Evolutionary conservation across 2,797 vertebrate species (phyloP), one percentile per base, ranked within the genome.

Genomic region (Leuciscus waleckii): DNA sequence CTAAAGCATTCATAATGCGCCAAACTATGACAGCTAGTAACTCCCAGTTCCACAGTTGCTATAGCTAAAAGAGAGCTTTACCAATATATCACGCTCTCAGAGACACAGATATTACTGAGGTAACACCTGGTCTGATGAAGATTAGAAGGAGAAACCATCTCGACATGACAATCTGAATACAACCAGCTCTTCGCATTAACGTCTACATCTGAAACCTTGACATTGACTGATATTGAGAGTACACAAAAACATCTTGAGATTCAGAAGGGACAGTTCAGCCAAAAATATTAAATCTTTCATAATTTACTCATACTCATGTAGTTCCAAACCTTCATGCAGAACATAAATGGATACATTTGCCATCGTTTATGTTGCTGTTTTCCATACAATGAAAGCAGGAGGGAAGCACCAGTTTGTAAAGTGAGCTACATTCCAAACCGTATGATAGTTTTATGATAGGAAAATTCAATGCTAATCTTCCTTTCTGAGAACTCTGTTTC

Each of bases 111-210:
- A 85, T 84, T 82, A 75, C 68, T 26, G 46, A 37, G 14, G 51
- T n/a, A 88, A 86, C 82, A 88, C 73, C 82, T 89, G 86, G 67
- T 58, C 49, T 16, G 23, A 82, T 7, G 54, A 75, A 86, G 81
- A 87, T 89, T 77, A 85, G 65, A 89, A 87, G 71, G 32, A 23
- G 37, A 70, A 86, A 63, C 46, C 0, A 2, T 39, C 65, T 37
- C 37, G 46, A n/a, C 37, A 43, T 61, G 76, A 58, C 39, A 51
- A 39, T 26, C 39, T 61, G 16, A 67, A 69, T 21, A 63, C 71
- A 68, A 73, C 29, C 67, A 71, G 29, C 26, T 54, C 35, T n/a
- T 37, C 7, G 46, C 16, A 68, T 68, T 68, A 77, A 78, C 11
- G 5, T 61, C 65, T 78, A 76, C 35, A 84, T 78, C 19, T 35